Base-by-base conservation (phyloP, 2,797 vertebrate genomes). In the Acrossocheilus wenchowensis region DNA sequence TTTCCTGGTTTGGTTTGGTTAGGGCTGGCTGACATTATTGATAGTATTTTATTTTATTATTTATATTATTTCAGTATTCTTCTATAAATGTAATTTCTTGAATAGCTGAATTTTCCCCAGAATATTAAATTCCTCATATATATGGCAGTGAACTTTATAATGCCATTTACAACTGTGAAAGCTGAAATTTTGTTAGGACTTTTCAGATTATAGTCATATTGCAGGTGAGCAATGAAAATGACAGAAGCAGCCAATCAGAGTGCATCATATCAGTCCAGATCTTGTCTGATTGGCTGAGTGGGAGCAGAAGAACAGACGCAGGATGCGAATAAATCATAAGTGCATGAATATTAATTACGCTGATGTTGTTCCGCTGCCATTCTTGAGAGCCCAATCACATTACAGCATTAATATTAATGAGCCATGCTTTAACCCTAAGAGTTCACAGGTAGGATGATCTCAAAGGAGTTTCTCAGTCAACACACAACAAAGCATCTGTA, bases 371-470 rank as follows among this genome's bases (percentile, higher is more conserved):
- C 34, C 14, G 34, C 30, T 26, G 8, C 41, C 60, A 19, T 68
- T n/a, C 14, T 8, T 17, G 26, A 36, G 15, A 10, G 60, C 30
- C 60, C 83, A 84, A 2, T 39, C 26, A 21, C 60, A 26, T 21
- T 2, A 10, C 14, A 6, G 36, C 23, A 68, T 84, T 6, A 54
- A 84, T 84, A 84, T 84, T 68, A 54, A 77, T 43, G 73, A 43
- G 45, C 62, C 34, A 21, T 23, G 43, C 43, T 26, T 41, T n/a
- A n/a, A 39, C 73, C 26, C 73, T 14, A 19, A 64, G 15, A 79
- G n/a, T 64, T 43, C 57, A 30, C 39, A 1, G 39, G 57, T 41
- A 71, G 69, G 9, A 66, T 41, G 68, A n/a, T 68, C 36, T 62
- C 23, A 21, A 5, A 50, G 15, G 17, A 68, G 64, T 68, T 36